Percentiles rank a stretch among this genome's conserved stretches.
Evolutionary conservation across 2,113 vertebrate species (phyloP).

Genomic region (Poeciliopsis prolifica): DNA sequence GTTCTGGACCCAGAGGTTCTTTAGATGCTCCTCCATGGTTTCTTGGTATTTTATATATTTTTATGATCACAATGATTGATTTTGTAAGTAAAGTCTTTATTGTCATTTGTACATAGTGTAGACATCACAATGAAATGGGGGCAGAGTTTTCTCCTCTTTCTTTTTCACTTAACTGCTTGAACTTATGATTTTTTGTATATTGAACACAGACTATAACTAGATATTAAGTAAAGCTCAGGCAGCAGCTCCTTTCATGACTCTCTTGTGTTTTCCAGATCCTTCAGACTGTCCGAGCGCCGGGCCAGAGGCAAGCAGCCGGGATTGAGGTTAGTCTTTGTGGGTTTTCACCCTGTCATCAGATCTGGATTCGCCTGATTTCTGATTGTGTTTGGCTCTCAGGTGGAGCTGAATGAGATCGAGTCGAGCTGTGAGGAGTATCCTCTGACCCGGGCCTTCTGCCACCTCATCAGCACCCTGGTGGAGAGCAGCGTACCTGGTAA

Average conservation of each 20-base stretch:
- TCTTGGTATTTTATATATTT: too few species aligned
- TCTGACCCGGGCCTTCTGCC: conserved; percentile 91
- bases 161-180: too few species aligned
- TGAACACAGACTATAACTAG: too few species aligned
- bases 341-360: neutral
- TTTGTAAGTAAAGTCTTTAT: too few species aligned
- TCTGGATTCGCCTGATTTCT: neutral
- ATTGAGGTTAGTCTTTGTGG: conserved; percentile 85
- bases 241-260: neutral
- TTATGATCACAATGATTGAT: too few species aligned
- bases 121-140: too few species aligned
- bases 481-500: conserved; percentile 94
- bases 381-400: conserved; percentile 70
- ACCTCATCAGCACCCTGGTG: conserved; percentile 90
- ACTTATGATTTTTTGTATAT: too few species aligned
- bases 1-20: neutral
- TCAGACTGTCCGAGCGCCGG: conserved; percentile 90
- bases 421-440: conserved; percentile 96
- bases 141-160: too few species aligned
- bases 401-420: conserved; percentile 97
- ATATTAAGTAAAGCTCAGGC: too few species aligned
- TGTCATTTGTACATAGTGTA: too few species aligned
- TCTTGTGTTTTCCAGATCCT: conserved; percentile 82
- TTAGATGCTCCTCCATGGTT: neutral
- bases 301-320: conserved; percentile 91